Evolutionary conservation across 2,113 vertebrate species (phyloP), one percentile per base, ranked within the genome.

Genomic region (Dipodomys stephensi): DNA sequence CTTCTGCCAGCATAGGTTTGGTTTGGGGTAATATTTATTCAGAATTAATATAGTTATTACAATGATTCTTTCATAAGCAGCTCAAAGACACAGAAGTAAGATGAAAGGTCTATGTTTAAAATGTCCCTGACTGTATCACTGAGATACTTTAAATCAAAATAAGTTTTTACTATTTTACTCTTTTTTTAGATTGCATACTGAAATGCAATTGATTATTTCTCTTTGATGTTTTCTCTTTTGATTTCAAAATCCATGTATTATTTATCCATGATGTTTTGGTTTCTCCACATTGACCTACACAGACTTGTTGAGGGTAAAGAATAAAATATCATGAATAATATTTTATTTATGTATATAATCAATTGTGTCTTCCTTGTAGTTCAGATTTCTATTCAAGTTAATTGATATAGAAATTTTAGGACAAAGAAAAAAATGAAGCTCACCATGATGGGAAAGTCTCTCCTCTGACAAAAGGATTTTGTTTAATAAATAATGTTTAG

Each of bases 201-300:
- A 97, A 90, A 90, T 94, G 8, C 84, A 20, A 84, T 87, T 92
- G 35, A 9, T 77, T 91, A 22, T 82, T 95, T 93, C 16, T 78
- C 57, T 93, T 95, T 96, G 39, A 89, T 87, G 39, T 74, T 87
- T 91, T 65, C 8, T 7, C 84, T 92, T 95, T 90, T 88, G 57
- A 89, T 94, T 78, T 83, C 46, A 79, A 53, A 35, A 44, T 85
- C 8, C 10, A 46, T n/a, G 88, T 96, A 62, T 7, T 62, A 80
- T 82, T 28, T 79, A 87, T 11, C 16, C n/a, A 78, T 89, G 85
- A 85, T 30, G 7, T 84, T 87, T 88, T 78, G 16, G 7, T 85
- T 87, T 94, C 73, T 85, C 19, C 22, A 28, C 9, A 82, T 10
- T 91, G 57, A 90, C 27, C 22, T 68, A 91, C 22, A 78, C 7